Conservation (phyloP, 2,113 vertebrate species). For the Ovis aries region ARS-UI_Ramb_v3.0 NC_056056.1:136604001-136604500, state of each 20-base stretch:
- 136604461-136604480: not conserved
- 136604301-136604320: not conserved
- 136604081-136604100: not conserved
- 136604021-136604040: not conserved
- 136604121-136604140: not conserved
- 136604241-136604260: not conserved
- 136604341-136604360: not conserved
- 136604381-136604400: not conserved
- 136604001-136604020: too few species aligned
- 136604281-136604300: not conserved
- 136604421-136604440: not conserved
- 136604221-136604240: conserved; percentile 34
- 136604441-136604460: not conserved
- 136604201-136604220: not conserved
- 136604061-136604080: not conserved
- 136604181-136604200: conserved; percentile 22
- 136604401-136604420: not conserved
- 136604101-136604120: not conserved
- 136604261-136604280: not conserved
- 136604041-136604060: not conserved
- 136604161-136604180: not conserved
- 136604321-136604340: conserved; percentile 57
- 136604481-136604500: not conserved
- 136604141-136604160: not conserved
- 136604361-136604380: not conserved